Base-by-base conservation (phyloP, 2,113 vertebrate genomes). In the Planiliza haematocheilus region DNA sequence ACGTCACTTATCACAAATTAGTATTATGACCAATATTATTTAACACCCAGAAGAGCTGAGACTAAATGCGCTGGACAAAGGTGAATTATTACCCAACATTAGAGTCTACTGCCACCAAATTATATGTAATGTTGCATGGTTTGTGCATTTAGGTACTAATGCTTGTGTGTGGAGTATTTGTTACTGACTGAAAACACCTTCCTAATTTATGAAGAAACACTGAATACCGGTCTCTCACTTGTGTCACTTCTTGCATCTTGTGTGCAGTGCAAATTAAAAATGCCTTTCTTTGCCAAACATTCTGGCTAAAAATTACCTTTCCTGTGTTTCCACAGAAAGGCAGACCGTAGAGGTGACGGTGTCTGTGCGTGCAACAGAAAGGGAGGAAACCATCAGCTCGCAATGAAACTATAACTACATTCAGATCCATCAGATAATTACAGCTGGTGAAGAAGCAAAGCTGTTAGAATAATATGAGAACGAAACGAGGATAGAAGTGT, bases 291-390 rank as follows among this genome's bases (percentile, higher is more conserved):
- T 51, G 14, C 57, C 16, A 36, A 50, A 57, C 17, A 9, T 38
- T 53, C 8, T 21, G 17, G 20, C 41, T 63, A 45, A 70, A 62
- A 69, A 77, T 24, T 4, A 37, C 14, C 8, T 45, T 52, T 60
- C 7, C 18, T 62, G 52, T 53, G 65, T 56, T 77, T 71, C 43
- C 53, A 50, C 57, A 36, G 64, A 45, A 36, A 49, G 70, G 18
- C 70, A 81, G 24, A 50, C 65, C 68, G 51, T 65, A 13, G 51
- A 58, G 45, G 75, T 79, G 68, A 39, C n/a, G 30, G 61, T 4
- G 49, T 66, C 53, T 0, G 38, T 62, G 39, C 8, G 37, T n/a
- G 37, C 36, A 55, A 38, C 63, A 65, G 43, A 49, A 57, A 20
- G 21, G n/a, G 10, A 46, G 14, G 17, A 68, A 72, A 67, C 76